Percentiles rank a stretch among this genome's conserved stretches.
These are phyloP conservation scores for Gadopsis bispinosus DNA, from an alignment of 2,797 vertebrate species.

Conservation along the genomic window DNA sequence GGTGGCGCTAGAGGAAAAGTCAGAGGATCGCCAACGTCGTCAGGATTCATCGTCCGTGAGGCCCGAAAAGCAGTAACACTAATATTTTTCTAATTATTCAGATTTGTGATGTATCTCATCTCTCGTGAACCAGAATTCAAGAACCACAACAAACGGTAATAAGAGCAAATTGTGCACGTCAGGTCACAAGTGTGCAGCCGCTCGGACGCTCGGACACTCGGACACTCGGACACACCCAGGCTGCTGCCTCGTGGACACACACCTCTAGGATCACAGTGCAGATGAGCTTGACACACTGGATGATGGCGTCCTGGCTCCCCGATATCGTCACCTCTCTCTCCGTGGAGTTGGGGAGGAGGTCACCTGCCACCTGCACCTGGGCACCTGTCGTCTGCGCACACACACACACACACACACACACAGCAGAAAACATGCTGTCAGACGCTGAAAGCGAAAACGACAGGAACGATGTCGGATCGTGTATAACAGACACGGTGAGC, in stretches of 20 bases:
- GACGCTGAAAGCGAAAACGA: not conserved
- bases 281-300: slow-evolving; percentile 96
- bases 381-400: slow-evolving; percentile 90
- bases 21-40: too few species aligned
- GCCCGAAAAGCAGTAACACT: too few species aligned
- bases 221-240: not conserved
- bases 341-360: slow-evolving; percentile 96
- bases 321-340: slow-evolving; percentile 96
- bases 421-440: not conserved
- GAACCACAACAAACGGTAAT: too few species aligned
- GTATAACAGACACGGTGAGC: not conserved
- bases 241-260: not conserved
- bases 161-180: too few species aligned
- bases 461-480: not conserved
- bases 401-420: slow-evolving; percentile 5
- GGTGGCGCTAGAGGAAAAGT: too few species aligned
- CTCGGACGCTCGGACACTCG: too few species aligned
- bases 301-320: slow-evolving; percentile 93
- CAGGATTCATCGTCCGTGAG: too few species aligned
- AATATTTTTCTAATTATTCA: too few species aligned
- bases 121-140: too few species aligned
- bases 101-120: too few species aligned
- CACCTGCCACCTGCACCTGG: slow-evolving; percentile 95
- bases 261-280: slow-evolving; percentile 97
- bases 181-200: too few species aligned